Evolutionary conservation across 2,888 invertebrate genomes (phyloP).

Genomic region (Agrochola lota): DNA sequence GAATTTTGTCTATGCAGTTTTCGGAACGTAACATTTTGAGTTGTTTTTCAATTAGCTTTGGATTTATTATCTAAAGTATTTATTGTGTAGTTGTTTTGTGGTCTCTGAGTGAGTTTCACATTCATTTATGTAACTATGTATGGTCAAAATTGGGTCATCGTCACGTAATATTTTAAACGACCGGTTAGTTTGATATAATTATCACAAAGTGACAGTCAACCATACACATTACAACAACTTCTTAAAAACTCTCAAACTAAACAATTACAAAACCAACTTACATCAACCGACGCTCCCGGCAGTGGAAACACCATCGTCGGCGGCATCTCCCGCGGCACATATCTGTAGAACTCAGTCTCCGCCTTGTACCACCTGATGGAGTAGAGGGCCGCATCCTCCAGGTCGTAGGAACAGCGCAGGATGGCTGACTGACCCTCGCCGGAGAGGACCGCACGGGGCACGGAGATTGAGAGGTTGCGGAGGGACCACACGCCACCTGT

Average conservation of each 20-base stretch:
- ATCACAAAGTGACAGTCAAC: neutral
- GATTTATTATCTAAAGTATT: too few species aligned
- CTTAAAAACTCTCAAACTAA: neutral
- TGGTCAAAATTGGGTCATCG: too few species aligned
- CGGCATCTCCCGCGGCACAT: constrained; percentile 93
- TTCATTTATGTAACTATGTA: neutral
- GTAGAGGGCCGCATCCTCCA: constrained; percentile 92
- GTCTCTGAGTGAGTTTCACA: too few species aligned
- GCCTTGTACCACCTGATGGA: constrained; percentile 93
- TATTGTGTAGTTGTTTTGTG: too few species aligned
- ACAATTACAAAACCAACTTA: constrained; percentile 83
- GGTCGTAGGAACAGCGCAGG: constrained; percentile 90
- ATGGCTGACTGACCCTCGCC: constrained; percentile 88
- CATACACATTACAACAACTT: neutral
- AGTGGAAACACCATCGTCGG: constrained; percentile 92
- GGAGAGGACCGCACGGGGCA: constrained; percentile 90
- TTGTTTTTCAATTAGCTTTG: too few species aligned
- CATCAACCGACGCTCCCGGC: constrained; percentile 93
- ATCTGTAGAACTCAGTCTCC: constrained; percentile 94
- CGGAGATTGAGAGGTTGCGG: constrained; percentile 86
- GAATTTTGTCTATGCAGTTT: too few species aligned
- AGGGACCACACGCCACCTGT: constrained; percentile 88
- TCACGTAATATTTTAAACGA: neutral
- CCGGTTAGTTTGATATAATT: neutral
- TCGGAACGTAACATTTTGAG: too few species aligned